Conservation (phyloP, 2,113 vertebrate species). For the Otis tarda region DNA sequence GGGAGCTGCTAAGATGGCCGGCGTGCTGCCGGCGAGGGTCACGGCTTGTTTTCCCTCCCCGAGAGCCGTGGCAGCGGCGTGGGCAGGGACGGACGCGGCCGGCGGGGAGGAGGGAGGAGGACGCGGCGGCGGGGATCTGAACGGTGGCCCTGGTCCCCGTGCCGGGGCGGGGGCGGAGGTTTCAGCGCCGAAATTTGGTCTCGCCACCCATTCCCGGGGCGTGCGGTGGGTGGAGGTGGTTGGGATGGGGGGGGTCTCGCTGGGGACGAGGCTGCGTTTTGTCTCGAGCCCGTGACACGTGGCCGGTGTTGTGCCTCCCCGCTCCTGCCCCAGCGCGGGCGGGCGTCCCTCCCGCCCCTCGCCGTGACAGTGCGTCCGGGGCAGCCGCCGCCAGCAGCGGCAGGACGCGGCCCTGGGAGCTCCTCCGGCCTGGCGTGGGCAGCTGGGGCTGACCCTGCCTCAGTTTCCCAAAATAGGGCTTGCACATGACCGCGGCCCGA, state of each 20-base stretch:
- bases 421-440: neutral
- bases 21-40: fast-evolving
- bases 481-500: neutral
- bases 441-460: conserved; percentile 46
- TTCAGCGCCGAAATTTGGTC: neutral
- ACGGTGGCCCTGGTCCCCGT: fast-evolving
- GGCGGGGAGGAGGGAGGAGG: neutral
- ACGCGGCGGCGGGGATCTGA: fast-evolving
- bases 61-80: fast-evolving
- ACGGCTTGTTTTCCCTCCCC: neutral
- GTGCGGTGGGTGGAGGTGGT: fast-evolving
- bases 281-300: neutral
- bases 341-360: neutral
- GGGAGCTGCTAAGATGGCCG: neutral
- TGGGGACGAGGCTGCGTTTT: neutral
- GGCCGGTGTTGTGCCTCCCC: neutral
- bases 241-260: neutral
- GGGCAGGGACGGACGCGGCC: neutral
- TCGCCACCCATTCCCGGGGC: fast-evolving
- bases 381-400: fast-evolving
- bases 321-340: neutral
- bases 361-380: fast-evolving
- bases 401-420: fast-evolving
- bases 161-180: fast-evolving
- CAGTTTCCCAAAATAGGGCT: conserved; percentile 62